Evolutionary conservation across 2,888 invertebrate species (phyloP), one percentile per base, ranked within the genome.

Genomic region (Agrochola circellaris): DNA sequence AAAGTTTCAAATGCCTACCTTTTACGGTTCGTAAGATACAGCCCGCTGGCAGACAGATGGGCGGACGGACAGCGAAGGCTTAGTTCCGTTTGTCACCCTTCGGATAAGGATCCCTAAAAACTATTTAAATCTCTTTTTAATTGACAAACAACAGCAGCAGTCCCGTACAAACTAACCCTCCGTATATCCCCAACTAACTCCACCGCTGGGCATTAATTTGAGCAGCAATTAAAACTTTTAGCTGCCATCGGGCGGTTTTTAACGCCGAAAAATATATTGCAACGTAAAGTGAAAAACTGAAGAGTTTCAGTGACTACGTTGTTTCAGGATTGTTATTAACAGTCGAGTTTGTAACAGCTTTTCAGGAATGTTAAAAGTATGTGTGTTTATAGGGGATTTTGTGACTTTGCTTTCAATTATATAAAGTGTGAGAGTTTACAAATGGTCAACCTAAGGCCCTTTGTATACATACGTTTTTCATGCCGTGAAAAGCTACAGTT

Each of bases 161-260:
- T 23, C 1, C 8, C 11, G 0, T 58, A 8, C 62, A 66, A 38
- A 77, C 20, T 42, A 30, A 0, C 0, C 2, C 0, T 30, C 74
- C 76, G 62, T 87, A 54, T 72, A 23, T 66, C 7, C 38, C 6
- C 69, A 60, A 71, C 73, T 68, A 67, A 77, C 77, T 83, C 45
- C 89, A 90, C 82, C 83, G 84, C 84, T 87, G 86, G 87, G 89
- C 93, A 94, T 94, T 94, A 94, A 94, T 94, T 93, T 92, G 91
- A 93, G 88, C 87, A 90, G 94, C 94, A 95, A 95, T 95, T 95
- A 94, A 94, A 95, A 95, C 91, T 95, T 95, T 91, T 90, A 86
- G 86, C 87, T 83, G 82, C 89, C 90, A 89, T 90, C 90, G 89
- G 89, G 75, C 60, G 79, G 79, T 91, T 93, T 94, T 93, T 92